These are phyloP conservation scores for Phenganax stokvisi DNA, from an alignment of 92 coral and sea anemone species.

Conservation along the genomic window DNA sequence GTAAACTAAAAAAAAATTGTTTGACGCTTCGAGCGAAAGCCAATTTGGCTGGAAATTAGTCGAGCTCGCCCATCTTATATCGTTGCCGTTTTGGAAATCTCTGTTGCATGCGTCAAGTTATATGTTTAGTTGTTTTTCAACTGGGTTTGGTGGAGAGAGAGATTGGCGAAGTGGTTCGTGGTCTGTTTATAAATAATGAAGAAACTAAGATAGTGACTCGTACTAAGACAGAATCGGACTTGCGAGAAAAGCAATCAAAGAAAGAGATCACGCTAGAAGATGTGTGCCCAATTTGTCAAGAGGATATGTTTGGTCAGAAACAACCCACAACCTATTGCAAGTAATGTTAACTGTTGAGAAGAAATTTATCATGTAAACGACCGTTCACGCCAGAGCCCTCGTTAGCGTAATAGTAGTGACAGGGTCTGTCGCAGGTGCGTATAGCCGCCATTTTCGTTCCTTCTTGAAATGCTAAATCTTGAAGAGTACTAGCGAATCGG, in stretches of 20 bases:
- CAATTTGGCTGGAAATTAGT: too few relatives aligned
- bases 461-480: too few relatives aligned
- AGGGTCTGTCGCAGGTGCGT: background rate
- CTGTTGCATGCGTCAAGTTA: background rate
- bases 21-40: too few relatives aligned
- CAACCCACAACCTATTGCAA: conserved; percentile 95
- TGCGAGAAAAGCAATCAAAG: conserved; percentile 70
- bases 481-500: too few relatives aligned
- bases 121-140: conserved; percentile 68
- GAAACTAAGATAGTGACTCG: conserved; percentile 30
- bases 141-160: conserved; percentile 90
- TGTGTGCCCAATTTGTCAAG: conserved; percentile 97
- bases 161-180: conserved; percentile 88
- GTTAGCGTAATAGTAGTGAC: background rate
- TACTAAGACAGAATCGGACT: conserved; percentile 37
- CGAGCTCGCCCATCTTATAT: too few relatives aligned
- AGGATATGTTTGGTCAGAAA: conserved; percentile 68
- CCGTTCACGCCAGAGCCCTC: background rate
- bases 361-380: background rate
- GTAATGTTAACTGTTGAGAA: conserved; percentile 37
- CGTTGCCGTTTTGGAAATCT: too few relatives aligned
- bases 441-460: too few relatives aligned
- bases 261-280: conserved; percentile 85
- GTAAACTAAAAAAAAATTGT: too few relatives aligned
- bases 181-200: conserved; percentile 40